Evolutionary conservation across 1,140 invertebrate species (phyloP), one percentile per base, ranked within the genome.

Genomic region (Bombus breviceps): DNA sequence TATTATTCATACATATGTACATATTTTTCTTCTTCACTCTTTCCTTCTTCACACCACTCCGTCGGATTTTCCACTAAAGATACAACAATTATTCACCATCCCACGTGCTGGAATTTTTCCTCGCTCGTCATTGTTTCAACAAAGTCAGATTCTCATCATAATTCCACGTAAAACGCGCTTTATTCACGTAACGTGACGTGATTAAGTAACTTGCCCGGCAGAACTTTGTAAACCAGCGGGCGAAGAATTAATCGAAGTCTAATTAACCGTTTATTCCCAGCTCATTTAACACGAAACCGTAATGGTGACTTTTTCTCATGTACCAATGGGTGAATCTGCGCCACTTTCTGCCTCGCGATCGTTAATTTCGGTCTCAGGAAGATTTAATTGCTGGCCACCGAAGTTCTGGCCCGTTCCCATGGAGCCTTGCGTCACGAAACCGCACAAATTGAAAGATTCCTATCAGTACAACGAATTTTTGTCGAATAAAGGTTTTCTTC

Each of bases 361-460:
- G 73, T 77, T 77, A 69, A 69, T 69, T 83, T 78, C 39, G 59
- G 3, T 34, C 74, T 75, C 47, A 13, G 71, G n/a, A 78, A 47
- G 41, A 78, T 66, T 83, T 83, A 83, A 83, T 83, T 83, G 74
- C 13, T 28, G 72, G 22, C 71, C 25, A 25, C 28, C 32, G 12
- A 9, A 13, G 22, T 62, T 10, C n/a, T 57, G 47, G 8, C 37
- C 47, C 22, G 57, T 59, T 47, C 34, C 43, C 43, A 8, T 57
- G 73, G 13, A 74, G 22, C 32, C 22, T 34, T 4, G 32, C 43
- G 79, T 62, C 66, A 37, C 64, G 62, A 41, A 12, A 41, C 5
- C 73, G 39, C 77, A 57, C 88, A 86, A 86, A 88, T 90, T 86
- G 81, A 88, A 90, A 68, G 39, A 82, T 68, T 77, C 81, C 57